phyloP scores from a whole-genome alignment of 1,140 invertebrate species.

The Coelopa frigida region DNA sequence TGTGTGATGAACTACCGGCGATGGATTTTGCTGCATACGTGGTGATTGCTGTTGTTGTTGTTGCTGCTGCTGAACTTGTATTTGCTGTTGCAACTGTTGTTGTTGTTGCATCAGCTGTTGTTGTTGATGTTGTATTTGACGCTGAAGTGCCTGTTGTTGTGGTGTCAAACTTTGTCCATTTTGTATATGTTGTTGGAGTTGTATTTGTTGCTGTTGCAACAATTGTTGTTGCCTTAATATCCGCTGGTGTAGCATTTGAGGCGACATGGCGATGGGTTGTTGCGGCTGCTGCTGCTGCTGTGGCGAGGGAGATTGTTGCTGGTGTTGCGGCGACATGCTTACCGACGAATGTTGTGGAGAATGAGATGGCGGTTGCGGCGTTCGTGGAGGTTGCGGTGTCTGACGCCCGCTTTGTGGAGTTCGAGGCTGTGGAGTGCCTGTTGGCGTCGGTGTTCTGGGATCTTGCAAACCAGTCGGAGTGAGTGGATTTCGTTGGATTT shows the following conservation, averaged over 20 bases:
- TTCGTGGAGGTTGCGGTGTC: constrained; percentile 30
- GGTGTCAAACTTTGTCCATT: constrained; percentile 23
- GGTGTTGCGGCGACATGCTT: constrained; percentile 13
- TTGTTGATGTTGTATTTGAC: constrained; percentile 27
- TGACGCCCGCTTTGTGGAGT: constrained; percentile 10
- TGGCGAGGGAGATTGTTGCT: constrained; percentile 16
- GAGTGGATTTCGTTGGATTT: constrained; percentile 18
- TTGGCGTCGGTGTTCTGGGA: constrained; percentile 3
- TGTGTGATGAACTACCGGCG: too few species aligned
- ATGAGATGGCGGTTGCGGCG: constrained; percentile 22
- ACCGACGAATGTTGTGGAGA: constrained; percentile 25
- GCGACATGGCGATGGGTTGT: constrained; percentile 30
- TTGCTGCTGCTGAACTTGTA: constrained; percentile 27
- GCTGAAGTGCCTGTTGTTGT: constrained; percentile 21
- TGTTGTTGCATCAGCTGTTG: constrained; percentile 26
- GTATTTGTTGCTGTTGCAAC: constrained; percentile 36
- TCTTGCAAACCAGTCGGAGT: constrained; percentile 1
- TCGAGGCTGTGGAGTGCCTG: constrained; percentile 7
- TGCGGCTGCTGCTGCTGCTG: constrained; percentile 23
- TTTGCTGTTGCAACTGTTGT: constrained; percentile 23
- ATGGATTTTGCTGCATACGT: constrained; percentile 10
- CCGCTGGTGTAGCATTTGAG: constrained; percentile 39
- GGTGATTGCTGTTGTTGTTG: constrained; percentile 19
- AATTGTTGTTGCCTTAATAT: constrained; percentile 31
- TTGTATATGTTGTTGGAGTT: constrained; percentile 41